Evolutionary conservation across 2,113 vertebrate genomes (phyloP).

Genomic region (Syngnathus floridae): DNA sequence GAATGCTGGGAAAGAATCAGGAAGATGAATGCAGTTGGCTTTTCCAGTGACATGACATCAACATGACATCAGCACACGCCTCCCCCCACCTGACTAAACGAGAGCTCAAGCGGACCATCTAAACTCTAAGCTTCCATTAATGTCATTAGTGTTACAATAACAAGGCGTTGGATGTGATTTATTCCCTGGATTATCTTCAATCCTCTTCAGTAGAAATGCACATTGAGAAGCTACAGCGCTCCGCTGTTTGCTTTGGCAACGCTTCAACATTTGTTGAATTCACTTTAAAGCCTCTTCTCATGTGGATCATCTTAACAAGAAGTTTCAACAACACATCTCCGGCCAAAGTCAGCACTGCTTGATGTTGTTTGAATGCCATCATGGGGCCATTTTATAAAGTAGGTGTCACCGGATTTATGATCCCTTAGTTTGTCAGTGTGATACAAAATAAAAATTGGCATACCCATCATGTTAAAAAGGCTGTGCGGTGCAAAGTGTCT

Average conservation of each 20-base stretch:
- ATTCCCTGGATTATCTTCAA: conserved; percentile 32
- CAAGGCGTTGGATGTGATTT: conserved; percentile 35
- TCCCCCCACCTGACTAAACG: conserved; percentile 45
- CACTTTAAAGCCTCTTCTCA: conserved; percentile 14
- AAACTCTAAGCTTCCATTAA: conserved; percentile 35
- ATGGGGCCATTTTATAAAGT: conserved; percentile 3
- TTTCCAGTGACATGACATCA: conserved; percentile 14
- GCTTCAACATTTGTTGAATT: conserved; percentile 23
- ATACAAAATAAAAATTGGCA: conserved; percentile 50
- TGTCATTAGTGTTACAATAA: conserved; percentile 53
- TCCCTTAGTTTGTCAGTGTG: neutral
- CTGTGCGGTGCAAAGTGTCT: conserved; percentile 96
- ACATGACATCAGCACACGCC: conserved; percentile 28
- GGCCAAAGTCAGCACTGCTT: neutral
- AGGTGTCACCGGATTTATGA: neutral
- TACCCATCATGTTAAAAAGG: conserved; percentile 99
- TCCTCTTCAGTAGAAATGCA: conserved; percentile 8
- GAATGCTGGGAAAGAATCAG: neutral
- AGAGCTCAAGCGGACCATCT: conserved; percentile 17
- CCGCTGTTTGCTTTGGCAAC: conserved; percentile 6
- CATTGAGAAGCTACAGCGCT: conserved; percentile 4
- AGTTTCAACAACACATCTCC: conserved; percentile 1
- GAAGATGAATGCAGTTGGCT: neutral
- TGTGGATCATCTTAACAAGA: neutral
- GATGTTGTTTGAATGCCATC: neutral